Evolutionary conservation across 2,888 invertebrate species (phyloP).

Genomic region (Brenthis ino): DNA sequence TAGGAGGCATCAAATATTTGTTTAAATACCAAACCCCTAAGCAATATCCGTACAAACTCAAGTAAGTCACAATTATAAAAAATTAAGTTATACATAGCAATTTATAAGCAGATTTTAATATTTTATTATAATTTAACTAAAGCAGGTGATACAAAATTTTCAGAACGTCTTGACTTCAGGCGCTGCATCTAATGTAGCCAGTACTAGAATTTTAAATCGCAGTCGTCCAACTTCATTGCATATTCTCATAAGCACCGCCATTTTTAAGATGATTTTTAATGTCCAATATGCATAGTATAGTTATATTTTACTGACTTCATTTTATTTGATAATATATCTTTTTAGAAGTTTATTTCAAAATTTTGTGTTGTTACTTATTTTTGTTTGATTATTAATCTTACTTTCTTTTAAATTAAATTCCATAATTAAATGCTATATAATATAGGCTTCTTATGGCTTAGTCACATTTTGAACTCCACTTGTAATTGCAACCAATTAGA

Average conservation of each 20-base stretch:
- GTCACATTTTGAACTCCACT: too few species aligned
- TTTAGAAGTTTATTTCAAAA: constrained; percentile 1
- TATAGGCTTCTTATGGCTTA: too few species aligned
- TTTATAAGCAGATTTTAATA: background rate
- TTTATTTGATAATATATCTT: background rate
- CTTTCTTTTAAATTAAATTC: too few species aligned
- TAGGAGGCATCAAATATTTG: too few species aligned
- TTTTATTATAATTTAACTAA: constrained; percentile 8
- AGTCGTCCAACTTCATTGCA: constrained; percentile 50
- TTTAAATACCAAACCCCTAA: too few species aligned
- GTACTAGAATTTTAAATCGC: constrained; percentile 48
- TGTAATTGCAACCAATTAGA: too few species aligned
- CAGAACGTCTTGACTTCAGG: constrained; percentile 12
- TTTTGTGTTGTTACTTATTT: constrained; percentile 8
- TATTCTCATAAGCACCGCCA: constrained; percentile 51
- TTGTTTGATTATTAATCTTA: background rate
- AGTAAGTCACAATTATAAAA: too few species aligned
- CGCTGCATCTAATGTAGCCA: constrained; percentile 37
- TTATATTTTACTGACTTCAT: constrained; percentile 6
- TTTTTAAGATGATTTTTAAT: constrained; percentile 38
- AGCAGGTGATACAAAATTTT: constrained; percentile 10
- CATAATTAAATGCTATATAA: too few species aligned
- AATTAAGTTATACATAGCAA: background rate
- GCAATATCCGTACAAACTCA: too few species aligned
- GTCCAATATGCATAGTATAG: constrained; percentile 16